These are phyloP conservation scores for Philypnodon macrostomus DNA, from an alignment of 2,797 vertebrate species.

Conservation along the genomic window DNA sequence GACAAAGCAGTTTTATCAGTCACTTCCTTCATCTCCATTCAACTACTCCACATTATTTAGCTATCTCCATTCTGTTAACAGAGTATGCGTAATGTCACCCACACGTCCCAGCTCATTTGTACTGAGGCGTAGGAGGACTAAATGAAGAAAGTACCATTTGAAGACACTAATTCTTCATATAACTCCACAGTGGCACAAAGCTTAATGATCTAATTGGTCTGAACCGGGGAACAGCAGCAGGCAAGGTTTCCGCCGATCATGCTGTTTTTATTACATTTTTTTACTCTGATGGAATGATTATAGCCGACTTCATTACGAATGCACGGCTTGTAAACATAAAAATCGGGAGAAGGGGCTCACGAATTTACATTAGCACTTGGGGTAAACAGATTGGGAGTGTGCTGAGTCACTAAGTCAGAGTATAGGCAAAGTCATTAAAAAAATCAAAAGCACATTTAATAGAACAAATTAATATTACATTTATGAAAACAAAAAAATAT, in stretches of 20 bases:
- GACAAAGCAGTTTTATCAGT: background rate
- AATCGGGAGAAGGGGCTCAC: constrained; percentile 24
- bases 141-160: constrained; percentile 46
- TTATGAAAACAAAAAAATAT: too few relatives aligned
- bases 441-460: too few relatives aligned
- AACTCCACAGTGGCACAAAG: constrained; percentile 42
- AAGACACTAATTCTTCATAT: constrained; percentile 19
- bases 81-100: constrained; percentile 44
- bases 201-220: constrained; percentile 61
- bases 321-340: constrained; percentile 47
- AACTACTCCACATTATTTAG: constrained; percentile 33
- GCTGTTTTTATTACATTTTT: constrained; percentile 12
- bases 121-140: constrained; percentile 38
- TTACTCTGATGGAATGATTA: constrained; percentile 54
- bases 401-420: constrained; percentile 39
- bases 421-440: too few relatives aligned
- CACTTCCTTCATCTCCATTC: constrained; percentile 10
- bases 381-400: constrained; percentile 19
- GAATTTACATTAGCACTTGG: constrained; percentile 33
- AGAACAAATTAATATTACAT: too few relatives aligned
- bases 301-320: constrained; percentile 43
- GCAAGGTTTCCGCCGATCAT: constrained; percentile 37
- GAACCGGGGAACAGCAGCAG: constrained; percentile 48
- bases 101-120: constrained; percentile 42
- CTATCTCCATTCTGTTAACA: constrained; percentile 41